Evolutionary conservation across 2,888 invertebrate species (phyloP), one percentile per base, ranked within the genome.

Genomic region (Escarpia spicata): DNA sequence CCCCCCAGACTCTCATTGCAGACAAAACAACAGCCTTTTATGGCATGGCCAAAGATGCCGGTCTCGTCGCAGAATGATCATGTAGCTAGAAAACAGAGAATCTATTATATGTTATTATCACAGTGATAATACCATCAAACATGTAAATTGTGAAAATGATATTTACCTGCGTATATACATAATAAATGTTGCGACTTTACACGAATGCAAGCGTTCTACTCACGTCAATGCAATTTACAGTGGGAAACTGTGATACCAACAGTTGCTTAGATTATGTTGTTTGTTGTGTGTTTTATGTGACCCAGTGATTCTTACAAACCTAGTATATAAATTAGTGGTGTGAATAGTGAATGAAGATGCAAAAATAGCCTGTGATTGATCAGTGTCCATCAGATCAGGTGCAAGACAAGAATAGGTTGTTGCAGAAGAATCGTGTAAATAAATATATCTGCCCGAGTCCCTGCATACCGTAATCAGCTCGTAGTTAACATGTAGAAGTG

Each of bases 11-110:
- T 4, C 94, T 96, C 4, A 94, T 96, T 45, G 94, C 95, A 75
- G 93, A 96, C 93, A 93, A 93, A n/a, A 92, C 93, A 26, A 94
- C 94, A 91, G 93, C 95, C 75, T 96, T 96, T 94, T 95, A 95
- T 93, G 94, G 95, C 43, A 95, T 96, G 95, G 96, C 96, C 3
- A 95, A 94, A 92, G 96, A 96, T 94, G 96, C 96, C 31, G 95
- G 95, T 12, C 94, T 96, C 15, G 95, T 94, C 19, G 2, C n/a
- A 43, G 43, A 91, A 31, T 91, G 75, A 75, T 26, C 52, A 75
- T 26, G 75, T 75, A 19, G 75, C 26, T 15, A 75, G 4, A 26
- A 75, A 3, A 75, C 26, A 75, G 52, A 37, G 37, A 52, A 15
- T 9, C 26, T 60, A 60, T 75, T 26, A 75, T 26, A 75, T 6